Percentiles rank a stretch among this genome's conserved stretches.
Evolutionary conservation across 1,140 invertebrate species (phyloP).

Genomic region (Pseudomyrmex flavicornis): DNA sequence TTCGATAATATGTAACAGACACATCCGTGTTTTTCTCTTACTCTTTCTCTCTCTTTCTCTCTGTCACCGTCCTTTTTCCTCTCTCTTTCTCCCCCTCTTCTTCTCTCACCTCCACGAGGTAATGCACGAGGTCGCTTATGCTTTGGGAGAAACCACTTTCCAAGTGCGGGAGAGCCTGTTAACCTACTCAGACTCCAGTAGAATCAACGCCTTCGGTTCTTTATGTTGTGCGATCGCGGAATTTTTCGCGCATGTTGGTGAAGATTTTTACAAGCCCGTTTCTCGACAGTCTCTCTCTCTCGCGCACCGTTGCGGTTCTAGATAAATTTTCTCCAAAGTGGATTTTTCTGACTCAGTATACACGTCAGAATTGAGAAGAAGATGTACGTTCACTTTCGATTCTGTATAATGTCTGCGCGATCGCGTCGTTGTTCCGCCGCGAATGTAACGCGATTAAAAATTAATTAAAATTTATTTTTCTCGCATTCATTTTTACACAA

Average conservation of each 20-base stretch:
- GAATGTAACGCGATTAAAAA: background rate
- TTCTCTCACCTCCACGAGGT: constrained; percentile 60
- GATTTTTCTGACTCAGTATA: background rate
- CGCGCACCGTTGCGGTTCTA: background rate
- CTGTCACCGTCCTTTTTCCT: constrained; percentile 50
- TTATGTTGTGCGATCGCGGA: constrained; percentile 26
- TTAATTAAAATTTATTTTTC: background rate
- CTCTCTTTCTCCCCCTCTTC: constrained; percentile 62
- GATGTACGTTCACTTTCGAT: background rate
- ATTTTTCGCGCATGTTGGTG: background rate
- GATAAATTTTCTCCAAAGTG: background rate
- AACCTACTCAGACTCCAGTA: constrained; percentile 83
- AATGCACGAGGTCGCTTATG: constrained; percentile 32
- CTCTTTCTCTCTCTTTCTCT: constrained; percentile 14
- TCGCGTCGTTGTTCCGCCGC: background rate
- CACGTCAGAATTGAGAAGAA: background rate
- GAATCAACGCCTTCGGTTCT: constrained; percentile 43
- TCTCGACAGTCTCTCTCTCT: constrained; percentile 63
- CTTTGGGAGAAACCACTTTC: constrained; percentile 68
- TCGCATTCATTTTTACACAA: background rate
- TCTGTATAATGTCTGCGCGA: background rate
- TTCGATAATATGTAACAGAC: no score
- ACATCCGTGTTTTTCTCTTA: constrained; percentile 6
- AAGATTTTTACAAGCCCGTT: constrained; percentile 24
- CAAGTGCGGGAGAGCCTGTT: constrained; percentile 78